Evolutionary conservation across 2,888 invertebrate species (phyloP).

Genomic region (Augochlorella aurata): DNA sequence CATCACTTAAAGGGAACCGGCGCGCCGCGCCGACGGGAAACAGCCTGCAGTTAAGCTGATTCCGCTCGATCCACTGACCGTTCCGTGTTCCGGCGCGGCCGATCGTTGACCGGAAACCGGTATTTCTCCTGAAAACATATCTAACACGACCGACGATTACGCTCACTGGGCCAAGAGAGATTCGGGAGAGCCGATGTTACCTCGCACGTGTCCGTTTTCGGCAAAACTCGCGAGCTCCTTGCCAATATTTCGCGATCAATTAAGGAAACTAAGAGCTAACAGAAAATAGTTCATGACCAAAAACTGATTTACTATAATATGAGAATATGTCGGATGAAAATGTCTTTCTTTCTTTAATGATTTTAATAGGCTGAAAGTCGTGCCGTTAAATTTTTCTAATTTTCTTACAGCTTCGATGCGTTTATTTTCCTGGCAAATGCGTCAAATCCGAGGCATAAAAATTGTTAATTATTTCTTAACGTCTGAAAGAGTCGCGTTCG

Average conservation of each 20-base stretch:
- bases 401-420: too few species aligned
- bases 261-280: too few species aligned
- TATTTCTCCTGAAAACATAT: slow-evolving; percentile 55
- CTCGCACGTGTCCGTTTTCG: slow-evolving; percentile 28
- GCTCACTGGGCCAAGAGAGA: slow-evolving; percentile 31
- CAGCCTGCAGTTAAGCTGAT: slow-evolving; percentile 59
- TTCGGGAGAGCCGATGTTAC: slow-evolving; percentile 20
- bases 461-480: too few species aligned
- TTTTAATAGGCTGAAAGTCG: too few species aligned
- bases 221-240: not conserved
- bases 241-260: slow-evolving; percentile 17
- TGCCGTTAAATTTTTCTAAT: too few species aligned
- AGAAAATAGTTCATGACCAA: too few species aligned
- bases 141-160: slow-evolving; percentile 51
- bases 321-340: too few species aligned
- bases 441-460: too few species aligned
- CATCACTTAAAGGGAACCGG: slow-evolving; percentile 49
- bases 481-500: not conserved
- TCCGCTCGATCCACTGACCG: slow-evolving; percentile 48
- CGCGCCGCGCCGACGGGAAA: slow-evolving; percentile 45
- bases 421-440: too few species aligned
- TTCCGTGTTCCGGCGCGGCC: slow-evolving; percentile 25
- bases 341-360: too few species aligned
- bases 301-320: too few species aligned
- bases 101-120: slow-evolving; percentile 57